Evolutionary conservation across 2,113 vertebrate species (phyloP).

Genomic region (Phaethon lepturus): DNA sequence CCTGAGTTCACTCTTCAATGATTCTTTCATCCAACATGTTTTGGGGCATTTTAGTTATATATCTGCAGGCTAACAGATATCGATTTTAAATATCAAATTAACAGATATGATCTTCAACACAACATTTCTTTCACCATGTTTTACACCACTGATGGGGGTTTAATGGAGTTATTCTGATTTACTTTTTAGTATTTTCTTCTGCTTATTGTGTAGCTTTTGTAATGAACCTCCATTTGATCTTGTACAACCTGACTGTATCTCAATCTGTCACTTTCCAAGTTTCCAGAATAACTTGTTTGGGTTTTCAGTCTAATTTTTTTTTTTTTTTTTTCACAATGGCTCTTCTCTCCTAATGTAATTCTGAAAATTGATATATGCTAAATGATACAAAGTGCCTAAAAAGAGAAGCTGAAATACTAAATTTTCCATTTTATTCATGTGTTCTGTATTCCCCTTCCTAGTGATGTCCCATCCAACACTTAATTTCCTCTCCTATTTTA

Average conservation of each 20-base stretch:
- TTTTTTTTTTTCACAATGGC: neutral
- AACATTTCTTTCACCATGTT: neutral
- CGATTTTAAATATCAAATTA: neutral
- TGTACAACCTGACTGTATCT: accelerated
- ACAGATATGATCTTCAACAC: neutral
- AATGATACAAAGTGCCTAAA: neutral
- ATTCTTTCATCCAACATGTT: neutral
- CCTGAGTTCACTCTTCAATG: neutral
- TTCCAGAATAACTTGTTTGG: neutral
- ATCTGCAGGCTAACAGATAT: neutral
- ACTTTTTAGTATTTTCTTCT: neutral
- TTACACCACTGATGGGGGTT: accelerated
- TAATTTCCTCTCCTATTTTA: neutral
- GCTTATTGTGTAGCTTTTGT: neutral
- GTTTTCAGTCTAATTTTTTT: neutral
- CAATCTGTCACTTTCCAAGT: neutral
- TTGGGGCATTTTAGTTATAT: neutral
- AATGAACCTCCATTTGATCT: neutral
- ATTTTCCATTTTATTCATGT: neutral
- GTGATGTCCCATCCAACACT: neutral
- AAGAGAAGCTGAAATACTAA: neutral
- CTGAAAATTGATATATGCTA: neutral
- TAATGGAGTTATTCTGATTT: neutral
- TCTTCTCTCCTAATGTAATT: neutral
- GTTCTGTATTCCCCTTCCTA: neutral